Conservation (phyloP, 2,888 invertebrate species). For the Cybosia mesomella region DNA sequence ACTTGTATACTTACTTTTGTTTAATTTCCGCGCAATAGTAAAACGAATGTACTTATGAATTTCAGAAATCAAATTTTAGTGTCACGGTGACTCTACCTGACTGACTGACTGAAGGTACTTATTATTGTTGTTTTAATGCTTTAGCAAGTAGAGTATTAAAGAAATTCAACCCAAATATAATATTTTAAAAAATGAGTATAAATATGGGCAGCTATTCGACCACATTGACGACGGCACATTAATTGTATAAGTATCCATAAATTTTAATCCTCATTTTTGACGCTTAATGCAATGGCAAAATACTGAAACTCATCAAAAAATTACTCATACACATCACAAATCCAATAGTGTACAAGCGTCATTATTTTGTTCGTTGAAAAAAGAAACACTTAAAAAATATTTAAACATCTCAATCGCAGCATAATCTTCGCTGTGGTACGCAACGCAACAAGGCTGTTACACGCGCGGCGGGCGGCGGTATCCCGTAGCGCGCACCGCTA, state of each 20-base stretch:
- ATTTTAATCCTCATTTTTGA: not conserved
- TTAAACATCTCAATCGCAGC: constrained; percentile 40
- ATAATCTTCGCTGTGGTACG: constrained; percentile 38
- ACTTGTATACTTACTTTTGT: too few relatives aligned
- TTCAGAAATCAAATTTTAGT: too few relatives aligned
- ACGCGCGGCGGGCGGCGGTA: constrained; percentile 48
- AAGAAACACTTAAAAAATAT: constrained; percentile 7
- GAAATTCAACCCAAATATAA: not conserved
- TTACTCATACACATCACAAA: not conserved
- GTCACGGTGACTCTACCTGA: not conserved
- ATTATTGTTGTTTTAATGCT: too few relatives aligned
- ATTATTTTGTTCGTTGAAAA: not conserved
- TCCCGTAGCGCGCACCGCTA: constrained; percentile 60
- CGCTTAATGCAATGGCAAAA: not conserved
- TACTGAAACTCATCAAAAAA: not conserved
- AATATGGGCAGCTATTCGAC: not conserved
- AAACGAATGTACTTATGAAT: too few relatives aligned
- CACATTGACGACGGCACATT: not conserved
- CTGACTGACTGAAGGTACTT: not conserved
- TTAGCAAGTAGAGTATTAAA: not conserved
- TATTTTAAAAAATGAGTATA: not conserved
- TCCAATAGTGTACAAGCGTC: not conserved
- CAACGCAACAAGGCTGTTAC: constrained; percentile 49
- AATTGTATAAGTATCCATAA: not conserved
- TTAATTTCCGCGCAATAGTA: too few relatives aligned